Percentiles rank a stretch among this genome's conserved stretches.
These are phyloP conservation scores for Nemurella pictetii DNA, from an alignment of 2,888 invertebrate species.

Conservation along the genomic window DNA sequence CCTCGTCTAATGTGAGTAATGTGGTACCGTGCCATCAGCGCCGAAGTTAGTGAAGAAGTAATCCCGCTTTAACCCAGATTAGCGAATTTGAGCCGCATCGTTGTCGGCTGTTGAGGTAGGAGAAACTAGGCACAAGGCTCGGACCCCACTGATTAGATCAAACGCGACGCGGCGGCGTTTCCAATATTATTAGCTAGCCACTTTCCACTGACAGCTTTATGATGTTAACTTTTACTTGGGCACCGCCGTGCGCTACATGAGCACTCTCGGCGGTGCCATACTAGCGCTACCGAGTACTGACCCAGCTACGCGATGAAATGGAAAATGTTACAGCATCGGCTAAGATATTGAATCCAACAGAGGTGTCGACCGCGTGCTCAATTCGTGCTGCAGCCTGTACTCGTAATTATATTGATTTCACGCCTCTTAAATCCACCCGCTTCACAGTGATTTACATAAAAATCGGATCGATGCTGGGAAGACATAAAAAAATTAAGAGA, in stretches of 20 bases:
- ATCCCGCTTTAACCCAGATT: not conserved
- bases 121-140: not conserved
- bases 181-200: not conserved
- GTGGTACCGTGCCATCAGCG: not conserved
- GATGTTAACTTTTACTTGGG: constrained; percentile 10
- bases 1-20: not conserved
- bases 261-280: not conserved
- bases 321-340: constrained; percentile 11
- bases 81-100: not conserved
- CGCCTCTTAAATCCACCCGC: not conserved
- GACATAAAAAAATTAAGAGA: not conserved
- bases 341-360: not conserved
- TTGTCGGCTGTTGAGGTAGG: not conserved
- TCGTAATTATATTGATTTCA: not conserved
- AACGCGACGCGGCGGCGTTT: not conserved
- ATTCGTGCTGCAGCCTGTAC: not conserved
- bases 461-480: not conserved
- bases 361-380: not conserved
- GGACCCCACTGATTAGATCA: not conserved
- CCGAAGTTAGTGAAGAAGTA: not conserved
- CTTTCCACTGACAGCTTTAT: not conserved
- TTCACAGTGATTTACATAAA: not conserved
- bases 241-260: too few relatives aligned
- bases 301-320: constrained; percentile 8
- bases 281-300: constrained; percentile 15